Base-by-base conservation (phyloP, 64 coral and sea anemone genomes). In the Pocillopora damicornis region DNA sequence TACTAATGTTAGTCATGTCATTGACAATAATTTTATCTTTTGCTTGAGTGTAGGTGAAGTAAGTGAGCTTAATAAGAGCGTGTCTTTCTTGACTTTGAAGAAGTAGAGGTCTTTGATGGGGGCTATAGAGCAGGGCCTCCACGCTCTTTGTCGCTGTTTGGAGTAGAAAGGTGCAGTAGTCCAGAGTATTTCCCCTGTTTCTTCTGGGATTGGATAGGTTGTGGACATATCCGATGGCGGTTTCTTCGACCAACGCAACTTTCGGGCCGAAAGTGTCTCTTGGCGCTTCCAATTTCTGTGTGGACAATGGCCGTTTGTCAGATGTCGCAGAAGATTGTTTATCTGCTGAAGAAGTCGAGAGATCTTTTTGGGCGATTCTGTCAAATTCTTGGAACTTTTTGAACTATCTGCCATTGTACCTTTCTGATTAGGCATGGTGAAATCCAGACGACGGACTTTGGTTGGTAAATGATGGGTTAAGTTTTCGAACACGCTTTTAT, bases 71-170 rank as follows among this genome's bases (percentile, higher is more conserved):
- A 58, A 90, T 59, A 65, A 73, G 81, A 88, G 77, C 71, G 14
- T 78, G 71, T 88, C 71, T 88, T 64, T 92, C 86, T 88, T 92
- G 86, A 93, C 86, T 93, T 93, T 93, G 17, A 62, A 68, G 91
- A 93, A 93, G 91, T 68, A 93, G 77, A 88, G 86, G 86, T 76
- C 91, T 88, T 93, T 93, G 89, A 85, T 93, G 91, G 67, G 91
- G 91, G 79, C 91, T 93, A 93, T 93, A 93, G 67, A 93, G 91
- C 87, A 93, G 87, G 59, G 79, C 91, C 60, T 93, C 91, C 26
- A 93, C 87, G 80, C 89, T 93, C 79, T 89, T 86, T 93, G 78
- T 93, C 12, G 78, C 91, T 86, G 91, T 89, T 93, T 93, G 86
- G 66, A 92, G 84, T 92, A 65, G 76, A 81, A 88, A 88, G 57